Conservation (phyloP, 2,113 vertebrate species). For the Diadophis punctatus region DNA sequence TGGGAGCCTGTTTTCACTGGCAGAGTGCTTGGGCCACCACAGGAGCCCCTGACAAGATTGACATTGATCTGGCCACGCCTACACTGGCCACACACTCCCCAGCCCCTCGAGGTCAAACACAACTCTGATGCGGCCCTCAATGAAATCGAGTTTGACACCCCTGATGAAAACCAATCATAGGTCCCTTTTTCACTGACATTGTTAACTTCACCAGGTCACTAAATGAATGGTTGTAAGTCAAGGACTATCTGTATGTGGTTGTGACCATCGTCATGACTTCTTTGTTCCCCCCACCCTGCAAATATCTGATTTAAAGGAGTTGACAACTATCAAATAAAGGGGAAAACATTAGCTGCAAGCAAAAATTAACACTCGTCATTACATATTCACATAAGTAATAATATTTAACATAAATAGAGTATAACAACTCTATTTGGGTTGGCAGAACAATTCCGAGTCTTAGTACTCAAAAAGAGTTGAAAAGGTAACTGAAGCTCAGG, state of each 20-base stretch:
- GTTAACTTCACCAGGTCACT: not conserved
- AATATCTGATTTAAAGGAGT: slow-evolving; percentile 27
- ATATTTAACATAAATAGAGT: slow-evolving; percentile 8
- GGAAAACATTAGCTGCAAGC: not conserved
- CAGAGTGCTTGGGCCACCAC: too few relatives aligned
- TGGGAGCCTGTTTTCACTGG: too few relatives aligned
- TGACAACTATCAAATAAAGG: not conserved
- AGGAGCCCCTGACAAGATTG: too few relatives aligned
- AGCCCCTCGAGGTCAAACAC: too few relatives aligned
- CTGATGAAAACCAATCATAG: not conserved
- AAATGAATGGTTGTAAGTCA: not conserved
- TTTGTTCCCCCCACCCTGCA: not conserved
- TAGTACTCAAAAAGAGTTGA: slow-evolving; percentile 1
- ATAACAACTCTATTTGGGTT: not conserved
- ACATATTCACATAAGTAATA: slow-evolving; percentile 4
- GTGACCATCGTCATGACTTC: not conserved
- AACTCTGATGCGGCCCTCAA: too few relatives aligned
- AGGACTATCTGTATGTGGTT: not conserved
- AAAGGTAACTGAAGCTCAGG: not conserved
- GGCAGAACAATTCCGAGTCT: slow-evolving; percentile 14
- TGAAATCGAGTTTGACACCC: too few relatives aligned
- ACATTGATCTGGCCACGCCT: too few relatives aligned
- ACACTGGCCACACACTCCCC: too few relatives aligned
- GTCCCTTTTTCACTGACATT: not conserved
- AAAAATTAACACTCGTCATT: not conserved